Evolutionary conservation across 2,797 vertebrate genomes (phyloP), one percentile per base, ranked within the genome.

Genomic region (Selene dorsalis): DNA sequence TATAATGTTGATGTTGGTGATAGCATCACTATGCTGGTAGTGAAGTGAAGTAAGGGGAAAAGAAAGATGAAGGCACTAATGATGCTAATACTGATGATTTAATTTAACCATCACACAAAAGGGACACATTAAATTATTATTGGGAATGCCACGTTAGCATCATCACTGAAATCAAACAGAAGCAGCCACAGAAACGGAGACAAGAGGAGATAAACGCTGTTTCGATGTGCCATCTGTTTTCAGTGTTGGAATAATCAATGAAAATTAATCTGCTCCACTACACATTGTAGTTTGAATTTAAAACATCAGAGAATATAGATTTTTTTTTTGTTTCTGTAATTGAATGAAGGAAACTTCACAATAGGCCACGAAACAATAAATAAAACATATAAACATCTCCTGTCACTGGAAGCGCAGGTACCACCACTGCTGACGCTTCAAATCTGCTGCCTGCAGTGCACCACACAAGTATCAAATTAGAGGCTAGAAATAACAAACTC

Each of bases 401-500:
- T 77, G 69, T 84, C 78, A 58, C 80, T 77, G 75, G 64, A 55
- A 75, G 52, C 12, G 43, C 58, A 82, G 69, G 65, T 67, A 77
- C 11, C 6, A 0, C 73, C 71, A 68, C 73, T 83, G 84, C 84
- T 82, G 84, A 86, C 28, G 30, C 75, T 80, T 86, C 74, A 87
- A 43, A 65, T 80, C 73, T 56, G 35, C 71, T 73, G 50, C 76
- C 84, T 80, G 81, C 83, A 84, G 68, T 63, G 75, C 83, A 53
- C 50, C 64, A 73, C 53, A 64, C 18, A 80, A 39, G 38, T 62
- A 80, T 77, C 66, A 85, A 75, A 83, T 84, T 80, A 84, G 53
- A 56, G 75, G 71, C 59, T 63, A 64, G 64, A 81, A 75, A 76
- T 50, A 73, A 75, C 70, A 65, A 62, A 55, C 57, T 47, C 56